Base-by-base conservation (phyloP, 2,113 vertebrate species). In the Theristicus caerulescens region DNA sequence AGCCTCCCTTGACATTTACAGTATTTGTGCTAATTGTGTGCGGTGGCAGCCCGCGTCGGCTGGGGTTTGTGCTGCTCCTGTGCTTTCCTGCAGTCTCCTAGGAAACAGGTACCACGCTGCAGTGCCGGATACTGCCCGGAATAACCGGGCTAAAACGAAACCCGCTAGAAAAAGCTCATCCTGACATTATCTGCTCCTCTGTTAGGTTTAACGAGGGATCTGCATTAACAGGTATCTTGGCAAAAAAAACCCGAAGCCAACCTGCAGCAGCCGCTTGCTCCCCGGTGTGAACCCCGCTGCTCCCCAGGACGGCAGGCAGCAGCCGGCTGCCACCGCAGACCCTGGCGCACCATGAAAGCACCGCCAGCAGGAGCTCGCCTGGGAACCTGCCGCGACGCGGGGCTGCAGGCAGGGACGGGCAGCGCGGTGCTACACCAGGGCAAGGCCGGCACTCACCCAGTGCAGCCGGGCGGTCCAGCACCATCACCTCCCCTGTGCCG, bases 81-180 rank as follows among this genome's bases (percentile, higher is more conserved):
- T 29, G 90, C 94, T 83, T 87, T 46, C 86, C 95, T 20, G 82
- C 77, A 42, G 97, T 98, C 97, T 97, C 98, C 98, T 95, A 97
- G 98, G 98, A 98, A 97, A 98, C 98, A 74, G 96, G 92, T 55
- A 88, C 95, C 81, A 84, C 94, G 96, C 95, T 71, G 91, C 96
- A 97, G 51, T 51, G 96, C 94, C 91, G 91, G 91, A 84, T 65
- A 17, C 81, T 70, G 92, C 96, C 84, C 32, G 24, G 64, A 87
- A 96, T 82, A 91, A 67, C 89, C 18, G 96, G 93, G 90, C 85
- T 88, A 11, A 46, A 58, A 49, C 32, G 17, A 69, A 85, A 64
- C 79, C 34, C 13, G 0, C n/a, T 27, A 59, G 90, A 49, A 36
- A 77, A 29, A 61, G 36, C 88, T 92, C 91, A 46, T 11, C 80